Base-by-base conservation (phyloP, 2,888 invertebrate genomes). In the Dermolepida albohirtum region DNA sequence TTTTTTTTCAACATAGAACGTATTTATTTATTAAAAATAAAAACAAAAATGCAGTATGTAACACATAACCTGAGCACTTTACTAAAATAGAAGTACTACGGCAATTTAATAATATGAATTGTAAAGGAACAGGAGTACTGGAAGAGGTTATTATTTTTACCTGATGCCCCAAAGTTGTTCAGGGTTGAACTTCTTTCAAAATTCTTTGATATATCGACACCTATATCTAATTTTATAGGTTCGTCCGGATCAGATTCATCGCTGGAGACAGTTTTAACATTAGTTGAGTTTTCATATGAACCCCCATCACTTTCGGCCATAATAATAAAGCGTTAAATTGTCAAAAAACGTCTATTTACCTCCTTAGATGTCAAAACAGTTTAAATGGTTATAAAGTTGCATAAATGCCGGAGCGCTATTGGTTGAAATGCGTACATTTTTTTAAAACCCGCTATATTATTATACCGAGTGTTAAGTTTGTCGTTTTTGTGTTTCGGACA, bases 271-370 rank as follows among this genome's bases (percentile, higher is more conserved):
- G 71, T 17, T 39, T 66, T 57, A 40, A 51, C 44, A 27, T 62
- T 68, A 8, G 52, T 70, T 43, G 68, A 63, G 51, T 43, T 63
- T 16, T 72, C 69, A 49, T 73, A 67, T 27, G 71, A 57, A 55
- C 70, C 70, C 49, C 74, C 70, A 64, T 76, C 75, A 59, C 73
- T 74, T 55, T 77, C 77, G 64, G 77, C 76, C 77, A 77, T 77
- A 75, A 74, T 73, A 73, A 52, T 63, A 64, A 40, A 5, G n/a
- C 59, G 16, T 64, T 59, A 65, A 71, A 72, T 44, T 59, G 59
- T 59, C 59, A 67, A 67, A 59, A 52, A 59, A 44, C 43, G n/a
- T 49, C 22, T 40, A 27, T 43, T 54, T 51, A 40, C 49, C 29
- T 63, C 52, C 10, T 40, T 39, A 50, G 40, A 34, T 62, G 67